These are phyloP conservation scores for Acholoe squamosa DNA, from an alignment of 2,888 invertebrate species.

Conservation along the genomic window DNA sequence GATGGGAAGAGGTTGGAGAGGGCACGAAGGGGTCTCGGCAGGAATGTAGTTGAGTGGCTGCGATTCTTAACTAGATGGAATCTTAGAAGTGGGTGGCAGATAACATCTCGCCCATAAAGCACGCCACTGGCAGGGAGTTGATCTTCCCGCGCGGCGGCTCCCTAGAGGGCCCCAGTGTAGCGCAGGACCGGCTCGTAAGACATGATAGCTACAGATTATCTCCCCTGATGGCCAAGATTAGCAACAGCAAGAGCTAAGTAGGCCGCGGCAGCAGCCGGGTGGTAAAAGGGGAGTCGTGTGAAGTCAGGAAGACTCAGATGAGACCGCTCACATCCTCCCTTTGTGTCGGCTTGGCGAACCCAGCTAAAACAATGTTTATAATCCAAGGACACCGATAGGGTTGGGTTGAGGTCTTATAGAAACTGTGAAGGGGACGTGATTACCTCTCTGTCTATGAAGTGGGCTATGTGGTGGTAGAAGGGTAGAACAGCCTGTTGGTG, in stretches of 20 bases:
- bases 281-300: slow-evolving; percentile 14
- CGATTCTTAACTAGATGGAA: not conserved
- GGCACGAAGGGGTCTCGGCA: slow-evolving; percentile 62
- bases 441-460: not conserved
- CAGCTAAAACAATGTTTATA: slow-evolving; percentile 21
- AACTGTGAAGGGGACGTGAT: not conserved
- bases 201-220: slow-evolving; percentile 47
- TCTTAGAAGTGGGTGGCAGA: not conserved
- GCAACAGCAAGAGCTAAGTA: not conserved
- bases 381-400: not conserved
- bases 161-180: not conserved
- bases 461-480: not conserved
- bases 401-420: not conserved
- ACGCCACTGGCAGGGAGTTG: not conserved
- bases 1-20: slow-evolving; percentile 37
- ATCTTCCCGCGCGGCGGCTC: not conserved
- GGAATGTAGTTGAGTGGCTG: not conserved
- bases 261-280: not conserved
- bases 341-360: not conserved
- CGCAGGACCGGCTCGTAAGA: slow-evolving; percentile 3
- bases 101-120: slow-evolving; percentile 15
- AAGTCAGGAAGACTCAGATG: not conserved
- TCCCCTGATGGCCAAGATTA: slow-evolving; percentile 36
- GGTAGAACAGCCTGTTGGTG: no score
- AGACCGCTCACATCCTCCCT: not conserved